Evolutionary conservation across 2,888 invertebrate species (phyloP).

Genomic region (Eupithecia dodoneata): DNA sequence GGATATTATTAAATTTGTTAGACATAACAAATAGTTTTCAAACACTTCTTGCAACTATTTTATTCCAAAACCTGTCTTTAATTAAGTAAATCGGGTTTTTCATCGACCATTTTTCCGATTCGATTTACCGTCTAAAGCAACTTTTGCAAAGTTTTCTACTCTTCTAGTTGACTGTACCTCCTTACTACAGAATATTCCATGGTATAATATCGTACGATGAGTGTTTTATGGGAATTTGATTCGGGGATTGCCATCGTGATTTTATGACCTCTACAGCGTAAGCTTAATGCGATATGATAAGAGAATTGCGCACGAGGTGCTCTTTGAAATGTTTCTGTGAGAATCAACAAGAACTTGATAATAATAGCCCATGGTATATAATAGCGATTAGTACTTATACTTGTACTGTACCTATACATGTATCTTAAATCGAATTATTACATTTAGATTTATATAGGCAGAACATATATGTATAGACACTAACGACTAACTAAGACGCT

Average conservation of each 20-base stretch:
- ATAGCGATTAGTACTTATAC: neutral
- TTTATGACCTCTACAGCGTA: constrained; percentile 8
- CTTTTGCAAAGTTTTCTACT: neutral
- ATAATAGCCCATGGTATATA: neutral
- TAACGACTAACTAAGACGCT: too few relatives aligned
- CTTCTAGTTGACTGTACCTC: neutral
- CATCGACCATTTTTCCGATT: neutral
- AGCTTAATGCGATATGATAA: neutral
- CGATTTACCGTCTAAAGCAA: neutral
- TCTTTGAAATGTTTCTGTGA: neutral
- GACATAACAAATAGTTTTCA: neutral
- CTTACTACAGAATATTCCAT: constrained; percentile 4
- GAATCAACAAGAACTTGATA: neutral
- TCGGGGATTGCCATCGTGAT: constrained; percentile 19
- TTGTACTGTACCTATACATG: too few relatives aligned
- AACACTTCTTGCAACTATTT: neutral
- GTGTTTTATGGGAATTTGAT: constrained; percentile 26
- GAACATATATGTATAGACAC: too few relatives aligned
- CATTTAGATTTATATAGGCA: too few relatives aligned
- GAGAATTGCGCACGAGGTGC: neutral
- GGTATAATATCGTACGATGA: constrained; percentile 16
- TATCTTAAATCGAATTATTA: too few relatives aligned
- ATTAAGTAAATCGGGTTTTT: neutral
- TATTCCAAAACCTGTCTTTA: neutral
- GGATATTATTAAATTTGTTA: too few relatives aligned